Evolutionary conservation across 2,797 vertebrate genomes (phyloP).

Genomic region (Telmatherina bonti): DNA sequence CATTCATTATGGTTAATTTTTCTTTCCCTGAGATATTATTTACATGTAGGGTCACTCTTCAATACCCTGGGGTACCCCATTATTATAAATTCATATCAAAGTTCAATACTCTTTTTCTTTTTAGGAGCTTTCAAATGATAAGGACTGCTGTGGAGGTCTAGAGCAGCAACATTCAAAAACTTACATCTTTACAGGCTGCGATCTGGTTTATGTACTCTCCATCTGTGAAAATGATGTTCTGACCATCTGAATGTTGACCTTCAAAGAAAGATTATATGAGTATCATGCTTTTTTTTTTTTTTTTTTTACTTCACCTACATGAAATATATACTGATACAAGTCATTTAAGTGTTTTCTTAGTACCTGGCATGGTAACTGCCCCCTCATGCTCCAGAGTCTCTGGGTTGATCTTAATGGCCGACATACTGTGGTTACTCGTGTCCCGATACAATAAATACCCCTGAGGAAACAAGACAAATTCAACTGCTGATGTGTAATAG

Average conservation of each 20-base stretch:
- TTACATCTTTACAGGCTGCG: conserved; percentile 98
- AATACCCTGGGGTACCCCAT: neutral
- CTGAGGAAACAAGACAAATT: conserved; percentile 71
- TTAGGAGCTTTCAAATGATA: neutral
- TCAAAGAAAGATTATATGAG: conserved; percentile 31
- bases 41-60: neutral
- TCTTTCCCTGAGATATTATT: neutral
- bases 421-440: conserved; percentile 92
- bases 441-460: conserved; percentile 97
- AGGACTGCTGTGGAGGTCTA: neutral
- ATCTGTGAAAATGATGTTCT: conserved; percentile 98
- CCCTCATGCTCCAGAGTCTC: conserved; percentile 98
- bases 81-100: neutral
- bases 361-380: conserved; percentile 94
- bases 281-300: neutral
- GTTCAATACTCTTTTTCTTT: neutral
- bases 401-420: conserved; percentile 96
- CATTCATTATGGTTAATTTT: neutral
- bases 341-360: neutral
- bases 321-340: neutral
- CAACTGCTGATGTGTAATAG: neutral
- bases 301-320: neutral
- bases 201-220: conserved; percentile 99
- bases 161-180: conserved; percentile 49
- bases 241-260: conserved; percentile 96